These are phyloP conservation scores for Vanessa atalanta DNA, from an alignment of 1,140 invertebrate species.

Conservation along the genomic window DNA sequence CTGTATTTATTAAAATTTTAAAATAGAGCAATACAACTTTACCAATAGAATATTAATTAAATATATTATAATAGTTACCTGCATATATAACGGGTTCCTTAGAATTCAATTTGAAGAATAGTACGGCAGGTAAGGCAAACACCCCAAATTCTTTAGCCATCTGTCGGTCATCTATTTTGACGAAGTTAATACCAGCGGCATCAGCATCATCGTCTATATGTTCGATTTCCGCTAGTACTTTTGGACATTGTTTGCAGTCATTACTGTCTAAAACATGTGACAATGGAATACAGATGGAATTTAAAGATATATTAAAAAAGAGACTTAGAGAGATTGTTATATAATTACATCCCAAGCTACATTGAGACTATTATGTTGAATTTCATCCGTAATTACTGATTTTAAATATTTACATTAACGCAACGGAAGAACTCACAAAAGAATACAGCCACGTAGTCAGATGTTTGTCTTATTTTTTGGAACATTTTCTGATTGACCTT, in stretches of 20 bases:
- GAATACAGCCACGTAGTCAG: conserved; percentile 96
- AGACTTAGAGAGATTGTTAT: too few species aligned
- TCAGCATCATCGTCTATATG: conserved; percentile 97
- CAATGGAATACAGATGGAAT: conserved; percentile 65
- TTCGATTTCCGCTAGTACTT: conserved; percentile 93
- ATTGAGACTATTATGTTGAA: too few species aligned
- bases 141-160: conserved; percentile 93
- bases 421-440: conserved; percentile 89
- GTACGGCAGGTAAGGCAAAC: conserved; percentile 92
- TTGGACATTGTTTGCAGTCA: conserved; percentile 95
- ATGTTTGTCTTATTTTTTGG: conserved; percentile 93
- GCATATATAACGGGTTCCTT: conserved; percentile 97
- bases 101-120: conserved; percentile 93
- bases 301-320: conserved; percentile 1
- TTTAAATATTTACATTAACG: conserved; percentile 22
- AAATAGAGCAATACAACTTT: not conserved
- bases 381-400: not conserved
- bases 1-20: conserved; percentile 67
- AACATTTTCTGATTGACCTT: conserved; percentile 96
- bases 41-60: too few species aligned
- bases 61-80: conserved; percentile 78
- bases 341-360: too few species aligned
- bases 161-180: conserved; percentile 94
- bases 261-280: conserved; percentile 90
- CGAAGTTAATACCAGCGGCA: conserved; percentile 95